A percentile compares a stretch with the other conserved stretches of the same genome.
Evolutionary conservation across 1,140 invertebrate species (phyloP).

Genomic region (Eupristina koningsbergeri): DNA sequence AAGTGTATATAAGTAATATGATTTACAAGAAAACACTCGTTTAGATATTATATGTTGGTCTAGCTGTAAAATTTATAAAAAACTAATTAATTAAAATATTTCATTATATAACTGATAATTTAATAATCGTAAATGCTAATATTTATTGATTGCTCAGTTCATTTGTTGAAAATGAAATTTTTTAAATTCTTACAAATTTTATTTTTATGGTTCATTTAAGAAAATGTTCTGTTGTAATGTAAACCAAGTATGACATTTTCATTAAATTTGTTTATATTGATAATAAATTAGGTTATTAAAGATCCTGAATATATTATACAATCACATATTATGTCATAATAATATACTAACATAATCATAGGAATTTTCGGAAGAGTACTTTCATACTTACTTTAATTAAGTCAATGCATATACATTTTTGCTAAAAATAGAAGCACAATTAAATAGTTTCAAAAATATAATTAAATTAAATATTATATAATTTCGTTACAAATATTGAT

Average conservation of each 20-base stretch:
- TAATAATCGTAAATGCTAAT: neutral
- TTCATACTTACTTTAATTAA: too few relatives aligned
- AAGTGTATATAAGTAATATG: neutral
- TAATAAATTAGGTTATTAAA: too few relatives aligned
- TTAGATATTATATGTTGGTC: neutral
- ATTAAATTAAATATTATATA: too few relatives aligned
- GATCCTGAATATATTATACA: too few relatives aligned
- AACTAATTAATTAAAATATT: neutral
- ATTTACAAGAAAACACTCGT: neutral
- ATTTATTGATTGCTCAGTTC: neutral
- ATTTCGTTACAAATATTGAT: too few relatives aligned
- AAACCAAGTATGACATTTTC: neutral
- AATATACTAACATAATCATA: too few relatives aligned
- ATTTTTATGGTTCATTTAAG: neutral
- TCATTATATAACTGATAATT: neutral
- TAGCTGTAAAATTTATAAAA: neutral
- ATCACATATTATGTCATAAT: too few relatives aligned
- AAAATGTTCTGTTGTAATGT: neutral
- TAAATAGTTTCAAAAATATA: too few relatives aligned
- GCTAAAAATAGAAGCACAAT: too few relatives aligned
- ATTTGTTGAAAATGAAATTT: neutral
- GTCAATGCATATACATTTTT: too few relatives aligned
- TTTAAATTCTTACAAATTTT: neutral
- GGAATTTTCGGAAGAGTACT: too few relatives aligned
- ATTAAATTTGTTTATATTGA: neutral